Evolutionary conservation across 2,113 vertebrate species (phyloP).

Genomic region (Microtus montanus): DNA sequence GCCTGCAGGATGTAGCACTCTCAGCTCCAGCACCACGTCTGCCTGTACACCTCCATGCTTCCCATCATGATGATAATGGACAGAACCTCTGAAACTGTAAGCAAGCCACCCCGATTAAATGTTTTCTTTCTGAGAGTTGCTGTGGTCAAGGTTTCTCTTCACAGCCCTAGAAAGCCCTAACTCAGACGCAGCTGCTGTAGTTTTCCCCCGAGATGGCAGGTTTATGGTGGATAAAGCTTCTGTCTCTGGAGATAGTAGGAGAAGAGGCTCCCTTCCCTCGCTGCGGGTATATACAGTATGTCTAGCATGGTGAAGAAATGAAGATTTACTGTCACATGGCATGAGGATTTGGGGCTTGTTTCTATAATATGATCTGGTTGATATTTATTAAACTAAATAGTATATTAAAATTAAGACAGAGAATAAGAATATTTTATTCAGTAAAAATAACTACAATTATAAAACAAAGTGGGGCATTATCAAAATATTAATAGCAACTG

Average conservation of each 20-base stretch:
- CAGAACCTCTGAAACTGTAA: not conserved
- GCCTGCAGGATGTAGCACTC: not conserved
- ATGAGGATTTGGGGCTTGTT: not conserved
- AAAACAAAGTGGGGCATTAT: not conserved
- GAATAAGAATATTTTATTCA: conserved; percentile 1
- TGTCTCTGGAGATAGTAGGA: not conserved
- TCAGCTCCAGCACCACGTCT: not conserved
- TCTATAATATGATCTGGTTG: not conserved
- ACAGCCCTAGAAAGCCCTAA: not conserved
- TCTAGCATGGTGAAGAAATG: not conserved
- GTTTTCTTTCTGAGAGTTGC: not conserved
- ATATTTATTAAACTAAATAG: not conserved
- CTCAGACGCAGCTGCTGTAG: not conserved
- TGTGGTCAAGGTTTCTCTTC: not conserved
- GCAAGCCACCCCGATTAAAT: no score
- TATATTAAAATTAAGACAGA: not conserved
- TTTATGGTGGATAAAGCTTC: not conserved
- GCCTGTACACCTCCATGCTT: no score
- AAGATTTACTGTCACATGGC: not conserved
- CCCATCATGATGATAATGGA: not conserved
- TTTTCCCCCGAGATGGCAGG: not conserved
- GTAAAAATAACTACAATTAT: not conserved
- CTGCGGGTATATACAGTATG: not conserved
- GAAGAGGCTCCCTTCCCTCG: not conserved
- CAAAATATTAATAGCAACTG: not conserved